Conservation (phyloP, 2,797 vertebrate species). For the Atherinosoma microstoma region DNA sequence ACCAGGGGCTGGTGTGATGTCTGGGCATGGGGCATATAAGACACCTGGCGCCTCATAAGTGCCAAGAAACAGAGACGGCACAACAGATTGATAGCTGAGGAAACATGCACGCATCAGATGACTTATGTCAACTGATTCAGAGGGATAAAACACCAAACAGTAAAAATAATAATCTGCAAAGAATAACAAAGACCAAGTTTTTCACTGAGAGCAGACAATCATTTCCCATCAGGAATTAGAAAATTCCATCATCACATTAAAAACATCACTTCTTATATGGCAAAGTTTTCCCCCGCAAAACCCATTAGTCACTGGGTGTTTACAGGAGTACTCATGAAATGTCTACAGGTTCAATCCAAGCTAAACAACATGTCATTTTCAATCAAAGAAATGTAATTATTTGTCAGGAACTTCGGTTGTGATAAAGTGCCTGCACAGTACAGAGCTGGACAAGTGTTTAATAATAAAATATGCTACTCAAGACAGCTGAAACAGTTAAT, state of each 20-base stretch:
- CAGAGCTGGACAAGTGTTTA: background rate
- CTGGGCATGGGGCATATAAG: slow-evolving; percentile 60
- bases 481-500: background rate
- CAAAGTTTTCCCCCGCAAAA: background rate
- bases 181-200: background rate
- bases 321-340: background rate
- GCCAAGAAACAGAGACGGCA: slow-evolving; percentile 61
- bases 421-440: background rate
- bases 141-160: slow-evolving; percentile 18
- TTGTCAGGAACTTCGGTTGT: background rate
- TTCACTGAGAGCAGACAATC: background rate
- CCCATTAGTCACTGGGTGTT: background rate
- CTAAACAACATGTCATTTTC: background rate
- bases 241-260: background rate
- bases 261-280: background rate
- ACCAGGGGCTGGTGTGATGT: slow-evolving; percentile 55
- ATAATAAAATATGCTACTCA: background rate
- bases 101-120: slow-evolving; percentile 50
- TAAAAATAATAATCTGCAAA: slow-evolving; percentile 29
- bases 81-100: slow-evolving; percentile 54
- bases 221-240: background rate
- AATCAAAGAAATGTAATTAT: background rate
- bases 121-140: slow-evolving; percentile 46
- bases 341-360: background rate
- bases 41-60: slow-evolving; percentile 72